phyloP scores from a whole-genome alignment of 2,113 vertebrate genomes.

The Laticauda laticaudata region DNA sequence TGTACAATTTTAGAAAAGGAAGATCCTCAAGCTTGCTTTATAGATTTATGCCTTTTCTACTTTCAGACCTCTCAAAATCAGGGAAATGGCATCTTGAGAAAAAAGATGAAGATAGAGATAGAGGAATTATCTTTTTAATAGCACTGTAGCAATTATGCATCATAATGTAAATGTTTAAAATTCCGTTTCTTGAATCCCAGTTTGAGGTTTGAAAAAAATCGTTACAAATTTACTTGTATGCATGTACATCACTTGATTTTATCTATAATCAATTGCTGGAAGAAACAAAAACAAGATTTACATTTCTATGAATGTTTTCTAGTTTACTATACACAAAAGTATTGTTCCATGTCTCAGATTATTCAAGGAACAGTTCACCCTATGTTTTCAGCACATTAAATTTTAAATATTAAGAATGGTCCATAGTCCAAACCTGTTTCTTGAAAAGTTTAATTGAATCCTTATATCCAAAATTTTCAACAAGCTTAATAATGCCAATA shows the following conservation, averaged over 20 bases:
- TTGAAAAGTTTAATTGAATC: background rate
- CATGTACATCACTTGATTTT: background rate
- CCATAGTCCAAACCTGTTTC: background rate
- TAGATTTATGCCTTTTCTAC: background rate
- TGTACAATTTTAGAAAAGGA: slow-evolving; percentile 6
- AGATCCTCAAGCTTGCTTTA: background rate
- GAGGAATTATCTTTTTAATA: background rate
- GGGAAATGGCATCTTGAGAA: background rate
- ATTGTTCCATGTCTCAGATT: no score
- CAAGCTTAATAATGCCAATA: background rate
- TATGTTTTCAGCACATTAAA: background rate
- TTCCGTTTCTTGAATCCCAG: background rate
- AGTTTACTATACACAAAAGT: background rate
- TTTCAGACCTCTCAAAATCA: background rate
- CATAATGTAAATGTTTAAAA: background rate
- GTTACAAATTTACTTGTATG: background rate
- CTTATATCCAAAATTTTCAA: background rate
- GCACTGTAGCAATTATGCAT: background rate
- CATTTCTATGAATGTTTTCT: background rate
- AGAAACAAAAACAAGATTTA: background rate
- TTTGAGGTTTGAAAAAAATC: background rate
- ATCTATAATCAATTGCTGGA: background rate
- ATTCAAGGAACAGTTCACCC: background rate
- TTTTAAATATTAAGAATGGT: background rate
- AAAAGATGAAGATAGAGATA: background rate